Evolutionary conservation across 2,888 invertebrate species (phyloP).

Genomic region (Tridacna crocea): DNA sequence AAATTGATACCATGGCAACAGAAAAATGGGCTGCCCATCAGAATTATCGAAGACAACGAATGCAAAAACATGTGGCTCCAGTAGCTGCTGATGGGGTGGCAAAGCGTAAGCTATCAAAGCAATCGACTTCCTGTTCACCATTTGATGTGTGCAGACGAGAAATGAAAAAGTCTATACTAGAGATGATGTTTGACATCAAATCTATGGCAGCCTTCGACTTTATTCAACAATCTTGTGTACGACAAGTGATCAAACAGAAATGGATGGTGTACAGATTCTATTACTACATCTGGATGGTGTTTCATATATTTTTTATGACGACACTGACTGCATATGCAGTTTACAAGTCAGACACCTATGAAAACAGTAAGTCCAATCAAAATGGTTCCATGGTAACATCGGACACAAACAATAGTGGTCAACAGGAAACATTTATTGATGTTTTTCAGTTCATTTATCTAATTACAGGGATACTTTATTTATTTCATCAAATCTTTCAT

Average conservation of each 20-base stretch:
- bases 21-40: slow-evolving; percentile 51
- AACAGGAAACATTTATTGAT: slow-evolving; percentile 40
- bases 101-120: slow-evolving; percentile 50
- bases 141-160: slow-evolving; percentile 39
- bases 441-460: slow-evolving; percentile 49
- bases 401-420: background rate
- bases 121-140: slow-evolving; percentile 33
- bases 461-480: slow-evolving; percentile 56
- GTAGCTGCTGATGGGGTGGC: slow-evolving; percentile 56
- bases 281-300: slow-evolving; percentile 66
- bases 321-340: slow-evolving; percentile 64
- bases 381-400: slow-evolving; percentile 6
- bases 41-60: slow-evolving; percentile 28
- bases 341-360: slow-evolving; percentile 51
- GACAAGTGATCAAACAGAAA: slow-evolving; percentile 69
- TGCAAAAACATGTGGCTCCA: slow-evolving; percentile 52
- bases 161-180: slow-evolving; percentile 66
- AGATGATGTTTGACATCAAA: slow-evolving; percentile 70
- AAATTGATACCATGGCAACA: slow-evolving; percentile 71
- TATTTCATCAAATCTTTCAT: slow-evolving; percentile 45
- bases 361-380: background rate
- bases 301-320: slow-evolving; percentile 66
- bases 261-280: slow-evolving; percentile 63
- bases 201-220: slow-evolving; percentile 65
- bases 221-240: slow-evolving; percentile 65